A percentile compares a stretch with the other conserved stretches of the same genome.
These are phyloP conservation scores for Loris lydekkerianus DNA, from an alignment of 2,797 vertebrate genomes.

Conservation along the genomic window DNA sequence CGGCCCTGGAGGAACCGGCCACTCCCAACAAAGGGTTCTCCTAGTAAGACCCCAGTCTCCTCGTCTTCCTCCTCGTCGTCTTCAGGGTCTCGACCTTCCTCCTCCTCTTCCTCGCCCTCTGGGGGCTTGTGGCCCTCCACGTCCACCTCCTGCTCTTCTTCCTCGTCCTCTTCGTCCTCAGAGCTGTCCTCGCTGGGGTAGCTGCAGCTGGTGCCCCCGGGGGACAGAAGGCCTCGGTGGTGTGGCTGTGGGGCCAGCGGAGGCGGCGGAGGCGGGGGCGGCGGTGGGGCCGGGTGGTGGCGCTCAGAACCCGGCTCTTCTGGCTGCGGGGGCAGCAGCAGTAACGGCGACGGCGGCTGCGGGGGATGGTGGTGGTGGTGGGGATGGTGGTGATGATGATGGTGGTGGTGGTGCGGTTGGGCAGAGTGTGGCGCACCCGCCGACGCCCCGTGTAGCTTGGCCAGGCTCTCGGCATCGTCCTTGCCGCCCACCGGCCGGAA, in stretches of 20 bases:
- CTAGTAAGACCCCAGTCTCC: conserved; percentile 64
- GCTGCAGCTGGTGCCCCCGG: conserved; percentile 93
- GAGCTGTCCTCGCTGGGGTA: conserved; percentile 93
- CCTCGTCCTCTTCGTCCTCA: conserved; percentile 87
- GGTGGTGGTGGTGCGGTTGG: conserved; percentile 89
- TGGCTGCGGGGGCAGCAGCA: conserved; percentile 81
- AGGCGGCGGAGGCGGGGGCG: conserved; percentile 75
- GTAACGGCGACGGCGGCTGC: conserved; percentile 78
- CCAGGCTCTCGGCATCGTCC: conserved; percentile 95
- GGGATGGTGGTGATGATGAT: conserved; percentile 75
- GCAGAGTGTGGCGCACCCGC: conserved; percentile 88
- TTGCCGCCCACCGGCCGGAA: conserved; percentile 95
- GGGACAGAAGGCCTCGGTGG: conserved; percentile 87
- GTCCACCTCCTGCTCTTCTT: conserved; percentile 91
- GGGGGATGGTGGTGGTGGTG: conserved; percentile 72
- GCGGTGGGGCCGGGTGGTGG: conserved; percentile 80
- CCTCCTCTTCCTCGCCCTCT: conserved; percentile 93
- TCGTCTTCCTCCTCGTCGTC: conserved; percentile 90
- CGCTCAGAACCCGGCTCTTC: conserved; percentile 83
- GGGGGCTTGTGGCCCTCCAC: conserved; percentile 91
- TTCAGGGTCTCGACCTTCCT: conserved; percentile 87
- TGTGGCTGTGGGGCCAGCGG: conserved; percentile 79
- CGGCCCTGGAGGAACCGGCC: conserved; percentile 82
- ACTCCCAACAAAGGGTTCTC: conserved; percentile 74
- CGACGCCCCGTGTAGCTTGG: conserved; percentile 93